Percentiles rank a stretch among this genome's conserved stretches.
These are phyloP conservation scores for Neodiprion virginianus DNA, from an alignment of 1,140 invertebrate species.

Conservation along the genomic window DNA sequence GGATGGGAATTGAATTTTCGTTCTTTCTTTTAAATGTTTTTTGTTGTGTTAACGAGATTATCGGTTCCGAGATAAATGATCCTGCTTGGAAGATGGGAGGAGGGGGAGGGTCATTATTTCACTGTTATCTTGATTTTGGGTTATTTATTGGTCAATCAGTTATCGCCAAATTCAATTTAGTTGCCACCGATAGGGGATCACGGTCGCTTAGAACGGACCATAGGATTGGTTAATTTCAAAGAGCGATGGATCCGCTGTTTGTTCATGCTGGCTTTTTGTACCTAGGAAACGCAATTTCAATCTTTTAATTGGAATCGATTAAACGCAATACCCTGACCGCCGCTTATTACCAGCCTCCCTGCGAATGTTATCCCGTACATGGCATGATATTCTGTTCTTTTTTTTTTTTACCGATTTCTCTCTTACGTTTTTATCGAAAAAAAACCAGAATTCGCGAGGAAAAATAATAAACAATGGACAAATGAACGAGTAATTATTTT, in stretches of 20 bases:
- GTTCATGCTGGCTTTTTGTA: not conserved
- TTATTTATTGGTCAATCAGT: conserved; percentile 4
- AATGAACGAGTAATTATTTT: too few species aligned
- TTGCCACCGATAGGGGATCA: conserved; percentile 5
- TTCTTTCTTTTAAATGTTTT: too few species aligned
- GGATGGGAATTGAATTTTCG: too few species aligned
- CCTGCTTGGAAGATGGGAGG: too few species aligned
- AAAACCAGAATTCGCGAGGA: not conserved
- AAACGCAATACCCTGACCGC: not conserved
- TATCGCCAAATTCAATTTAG: conserved; percentile 7
- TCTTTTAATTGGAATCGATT: conserved; percentile 8
- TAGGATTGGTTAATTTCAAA: conserved; percentile 4
- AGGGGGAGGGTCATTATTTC: not conserved
- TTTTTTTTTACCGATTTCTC: not conserved
- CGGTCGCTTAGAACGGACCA: conserved; percentile 1
- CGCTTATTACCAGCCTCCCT: not conserved
- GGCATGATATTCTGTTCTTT: not conserved
- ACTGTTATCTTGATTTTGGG: not conserved
- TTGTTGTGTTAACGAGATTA: too few species aligned
- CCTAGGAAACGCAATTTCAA: not conserved
- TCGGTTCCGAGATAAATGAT: too few species aligned
- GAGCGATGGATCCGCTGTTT: not conserved
- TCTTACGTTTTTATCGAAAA: not conserved
- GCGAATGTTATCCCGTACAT: too few species aligned
- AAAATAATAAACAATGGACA: not conserved